Conservation (phyloP, 2,888 invertebrate genomes). For the Pogonocherus hispidulus region DNA sequence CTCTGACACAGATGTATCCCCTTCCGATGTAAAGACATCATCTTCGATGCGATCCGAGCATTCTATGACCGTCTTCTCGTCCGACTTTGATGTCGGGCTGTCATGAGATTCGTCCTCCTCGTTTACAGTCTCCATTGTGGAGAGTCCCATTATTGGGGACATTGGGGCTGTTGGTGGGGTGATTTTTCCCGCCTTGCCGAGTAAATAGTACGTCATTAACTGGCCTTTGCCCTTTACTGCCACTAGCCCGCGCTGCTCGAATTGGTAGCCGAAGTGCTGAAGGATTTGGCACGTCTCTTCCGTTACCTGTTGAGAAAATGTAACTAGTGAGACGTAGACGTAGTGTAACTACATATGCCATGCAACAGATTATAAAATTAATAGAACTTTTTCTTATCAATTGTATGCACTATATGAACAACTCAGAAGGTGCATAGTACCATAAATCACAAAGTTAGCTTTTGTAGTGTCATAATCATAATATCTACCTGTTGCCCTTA, state of each 20-base stretch:
- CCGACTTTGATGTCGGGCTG: conserved; percentile 65
- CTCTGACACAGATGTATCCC: conserved; percentile 56
- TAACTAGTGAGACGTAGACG: too few species aligned
- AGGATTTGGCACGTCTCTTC: conserved; percentile 94
- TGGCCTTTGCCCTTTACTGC: conserved; percentile 98
- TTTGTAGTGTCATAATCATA: too few species aligned
- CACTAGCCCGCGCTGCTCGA: conserved; percentile 94
- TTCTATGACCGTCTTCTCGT: conserved; percentile 66
- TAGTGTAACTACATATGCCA: too few species aligned
- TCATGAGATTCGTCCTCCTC: conserved; percentile 68
- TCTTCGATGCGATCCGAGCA: conserved; percentile 60
- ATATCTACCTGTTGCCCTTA: too few species aligned
- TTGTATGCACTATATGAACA: too few species aligned
- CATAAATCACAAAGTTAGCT: too few species aligned
- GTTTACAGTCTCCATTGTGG: conserved; percentile 66
- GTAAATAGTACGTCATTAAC: conserved; percentile 93
- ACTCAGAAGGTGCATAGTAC: too few species aligned
- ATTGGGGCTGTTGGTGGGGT: conserved; percentile 65
- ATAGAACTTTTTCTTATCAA: too few species aligned
- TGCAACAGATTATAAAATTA: too few species aligned
- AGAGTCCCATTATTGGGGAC: conserved; percentile 59
- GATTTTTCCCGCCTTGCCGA: conserved; percentile 72
- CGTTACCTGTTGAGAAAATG: conserved; percentile 79
- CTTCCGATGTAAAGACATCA: conserved; percentile 61
- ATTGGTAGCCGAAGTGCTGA: conserved; percentile 90